Evolutionary conservation across 2,888 invertebrate genomes (phyloP), one percentile per base, ranked within the genome.

Genomic region (Cheilosia urbana): DNA sequence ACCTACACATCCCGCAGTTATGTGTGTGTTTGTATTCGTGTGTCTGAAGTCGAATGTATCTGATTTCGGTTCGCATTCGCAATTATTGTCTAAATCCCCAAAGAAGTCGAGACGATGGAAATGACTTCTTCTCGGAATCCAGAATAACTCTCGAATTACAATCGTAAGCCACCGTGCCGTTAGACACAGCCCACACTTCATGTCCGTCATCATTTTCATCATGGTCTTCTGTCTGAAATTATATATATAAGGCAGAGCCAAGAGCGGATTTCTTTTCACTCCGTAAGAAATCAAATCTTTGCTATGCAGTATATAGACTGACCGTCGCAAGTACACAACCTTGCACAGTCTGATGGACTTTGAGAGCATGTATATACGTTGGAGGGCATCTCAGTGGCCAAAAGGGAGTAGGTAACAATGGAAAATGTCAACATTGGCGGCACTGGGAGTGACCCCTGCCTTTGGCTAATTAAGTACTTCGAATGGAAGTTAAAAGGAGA

Each of bases 401-500:
- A 27, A 40, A 17, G 37, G 19, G n/a, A 37, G 37, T 40, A n/a
- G 47, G 30, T 40, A 72, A 68, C 62, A 66, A 82, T 71, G 47
- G 37, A 49, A 30, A 57, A 49, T 75, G 66, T 68, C 68, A 66
- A 30, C 37, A 55, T 27, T 47, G 57, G 11, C 65, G 57, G 11
- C 60, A 45, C 45, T 49, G 57, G 4, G 57, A 68, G 40, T 68
- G 68, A 68, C 78, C 72, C 72, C 49, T 68, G 73, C 66, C 55
- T 51, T 78, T 78, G 34, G 51, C 72, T 83, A 78, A 83, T 83
- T 83, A 83, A 83, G 68, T 73, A 40, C 45, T 73, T 83, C 66
- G 45, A 11, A 73, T 66, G 62, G 55, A 77, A 60, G 55, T 53
- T 45, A 19, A 82, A 49, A 65, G 27, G 15, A 57, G 24, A 71